phyloP scores from a whole-genome alignment of 2,797 vertebrate species.

The Falco peregrinus region DNA sequence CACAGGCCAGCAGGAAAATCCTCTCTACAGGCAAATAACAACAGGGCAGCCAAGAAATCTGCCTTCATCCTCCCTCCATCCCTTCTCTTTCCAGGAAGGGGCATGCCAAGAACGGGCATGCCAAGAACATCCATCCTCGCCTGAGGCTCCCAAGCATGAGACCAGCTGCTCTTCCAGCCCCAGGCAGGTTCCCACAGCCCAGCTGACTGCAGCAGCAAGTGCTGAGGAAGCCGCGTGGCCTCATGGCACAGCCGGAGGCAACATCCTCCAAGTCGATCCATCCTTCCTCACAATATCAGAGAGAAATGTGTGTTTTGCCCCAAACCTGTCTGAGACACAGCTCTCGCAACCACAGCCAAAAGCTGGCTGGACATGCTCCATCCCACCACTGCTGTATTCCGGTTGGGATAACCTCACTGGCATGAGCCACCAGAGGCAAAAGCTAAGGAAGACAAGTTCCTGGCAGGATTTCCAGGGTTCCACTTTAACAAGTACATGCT shows the following conservation, averaged over 20 bases:
- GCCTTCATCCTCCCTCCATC: not conserved
- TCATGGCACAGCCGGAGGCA: accelerated
- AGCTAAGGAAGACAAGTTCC: accelerated
- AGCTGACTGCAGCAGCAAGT: not conserved
- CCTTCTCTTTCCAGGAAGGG: not conserved
- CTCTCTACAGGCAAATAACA: not conserved
- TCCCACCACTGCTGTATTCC: accelerated
- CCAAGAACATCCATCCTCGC: not conserved
- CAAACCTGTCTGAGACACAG: not conserved
- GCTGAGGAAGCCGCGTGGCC: accelerated
- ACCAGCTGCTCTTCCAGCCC: not conserved
- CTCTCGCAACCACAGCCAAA: accelerated
- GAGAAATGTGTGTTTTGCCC: accelerated
- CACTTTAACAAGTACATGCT: not conserved
- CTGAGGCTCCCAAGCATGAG: accelerated
- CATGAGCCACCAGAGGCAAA: not conserved
- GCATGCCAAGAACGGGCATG: accelerated
- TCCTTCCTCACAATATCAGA: not conserved
- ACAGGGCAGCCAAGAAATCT: not conserved
- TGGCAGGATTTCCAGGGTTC: not conserved
- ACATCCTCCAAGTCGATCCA: accelerated
- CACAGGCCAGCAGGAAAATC: not conserved
- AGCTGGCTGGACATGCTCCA: accelerated
- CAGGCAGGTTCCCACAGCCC: not conserved
- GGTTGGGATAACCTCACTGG: not conserved